phyloP scores from a whole-genome alignment of 2,888 invertebrate genomes.

The Corbicula japonica region DNA sequence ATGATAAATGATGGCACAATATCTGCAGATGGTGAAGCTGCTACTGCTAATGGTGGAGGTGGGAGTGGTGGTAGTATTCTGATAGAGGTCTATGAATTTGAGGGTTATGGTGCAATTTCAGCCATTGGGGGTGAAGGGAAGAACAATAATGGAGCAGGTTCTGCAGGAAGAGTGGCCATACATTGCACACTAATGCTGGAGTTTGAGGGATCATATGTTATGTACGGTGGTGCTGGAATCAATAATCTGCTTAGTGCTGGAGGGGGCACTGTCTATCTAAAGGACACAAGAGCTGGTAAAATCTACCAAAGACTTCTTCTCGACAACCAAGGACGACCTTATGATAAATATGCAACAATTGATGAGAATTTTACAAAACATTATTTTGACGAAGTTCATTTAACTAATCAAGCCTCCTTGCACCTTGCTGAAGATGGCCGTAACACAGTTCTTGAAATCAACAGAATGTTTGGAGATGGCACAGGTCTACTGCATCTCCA shows the following conservation, averaged over 20 bases:
- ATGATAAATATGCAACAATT: slow-evolving; percentile 73
- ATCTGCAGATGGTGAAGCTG: slow-evolving; percentile 71
- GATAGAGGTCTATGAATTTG: slow-evolving; percentile 69
- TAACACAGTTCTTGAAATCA: slow-evolving; percentile 60
- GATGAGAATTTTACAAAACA: slow-evolving; percentile 65
- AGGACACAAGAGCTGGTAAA: slow-evolving; percentile 67
- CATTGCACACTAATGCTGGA: slow-evolving; percentile 57
- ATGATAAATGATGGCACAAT: slow-evolving; percentile 77
- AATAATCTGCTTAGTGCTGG: slow-evolving; percentile 62
- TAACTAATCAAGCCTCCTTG: slow-evolving; percentile 71
- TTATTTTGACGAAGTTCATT: slow-evolving; percentile 77
- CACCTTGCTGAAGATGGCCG: slow-evolving; percentile 62
- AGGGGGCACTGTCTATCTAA: slow-evolving; percentile 77
- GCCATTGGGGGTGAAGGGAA: slow-evolving; percentile 69
- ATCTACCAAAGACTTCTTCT: slow-evolving; percentile 69
- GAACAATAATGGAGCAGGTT: slow-evolving; percentile 72
- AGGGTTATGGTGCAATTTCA: slow-evolving; percentile 75
- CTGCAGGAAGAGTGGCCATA: slow-evolving; percentile 75
- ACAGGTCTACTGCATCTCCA: slow-evolving; percentile 75
- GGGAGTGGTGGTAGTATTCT: slow-evolving; percentile 80
- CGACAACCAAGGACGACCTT: slow-evolving; percentile 71
- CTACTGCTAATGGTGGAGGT: slow-evolving; percentile 67
- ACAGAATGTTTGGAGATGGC: slow-evolving; percentile 70
- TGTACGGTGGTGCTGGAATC: slow-evolving; percentile 68
- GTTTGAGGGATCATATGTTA: slow-evolving; percentile 69